Evolutionary conservation across 2,888 invertebrate species (phyloP), one percentile per base, ranked within the genome.

Genomic region (Thecocarcelia acutangulata): DNA sequence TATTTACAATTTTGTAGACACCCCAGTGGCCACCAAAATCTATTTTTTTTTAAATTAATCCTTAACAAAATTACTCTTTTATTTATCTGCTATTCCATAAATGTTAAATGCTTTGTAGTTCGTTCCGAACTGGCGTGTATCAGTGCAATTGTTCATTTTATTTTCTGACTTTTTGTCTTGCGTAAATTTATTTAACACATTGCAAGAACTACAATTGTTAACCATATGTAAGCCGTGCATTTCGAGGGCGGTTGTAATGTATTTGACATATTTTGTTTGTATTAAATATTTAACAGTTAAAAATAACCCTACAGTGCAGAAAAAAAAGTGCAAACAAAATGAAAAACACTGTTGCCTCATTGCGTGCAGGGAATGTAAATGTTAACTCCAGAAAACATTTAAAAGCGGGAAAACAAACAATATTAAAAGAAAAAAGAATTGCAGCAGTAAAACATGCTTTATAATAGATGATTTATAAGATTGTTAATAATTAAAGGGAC

Each of bases 121-220:
- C 68, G 74, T 15, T 69, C 19, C 17, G 19, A 33, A 28, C 52
- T 69, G 50, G 63, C 52, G 69, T 75, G 15, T 44, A 52, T 80
- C 70, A 64, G 28, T 63, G 58, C 69, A 64, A 80, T 80, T 75
- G 69, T 75, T 69, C 80, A 75, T 80, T 80, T 74, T 33, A 46
- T 19, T 69, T 75, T 66, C 54, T 75, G 82, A 79, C 79, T 79
- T 82, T 79, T 75, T 79, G 66, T 66, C 66, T 73, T 73, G 59
- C 66, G 52, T 66, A 79, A 66, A 79, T 73, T 79, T 79, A 79
- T 79, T 79, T 79, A 79, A 79, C 78, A 79, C 78, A 82, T 77
- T 82, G 69, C 33, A 73, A 46, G 52, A 33, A 69, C 68, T 61
- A 73, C 72, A 61, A 72, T 68, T 74, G 73, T 68, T 75, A 63